Evolutionary conservation across 2,113 vertebrate species (phyloP), one percentile per base, ranked within the genome.

Genomic region (Sula dactylatra): DNA sequence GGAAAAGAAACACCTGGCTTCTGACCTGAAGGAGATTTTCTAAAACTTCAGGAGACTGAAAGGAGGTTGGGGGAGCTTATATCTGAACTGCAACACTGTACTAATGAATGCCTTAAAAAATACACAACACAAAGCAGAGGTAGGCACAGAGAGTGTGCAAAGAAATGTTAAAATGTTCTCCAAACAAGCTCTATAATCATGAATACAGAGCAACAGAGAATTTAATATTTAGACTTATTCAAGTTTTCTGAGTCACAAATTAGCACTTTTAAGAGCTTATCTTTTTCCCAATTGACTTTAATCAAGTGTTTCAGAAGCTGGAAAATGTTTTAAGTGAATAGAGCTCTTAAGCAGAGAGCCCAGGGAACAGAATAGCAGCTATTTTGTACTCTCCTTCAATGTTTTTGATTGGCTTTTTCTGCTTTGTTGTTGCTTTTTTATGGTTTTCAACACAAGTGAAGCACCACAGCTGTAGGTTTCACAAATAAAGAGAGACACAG

Each of bases 201-300:
- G 19, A 69, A 94, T n/a, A 31, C 78, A 71, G 74, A 93, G 58
- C 82, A 94, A 77, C 67, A 64, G 20, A 82, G 86, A 95, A 91
- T 86, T 94, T 90, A 86, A 86, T 93, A 83, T 94, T 97, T 93
- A 97, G 97, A 95, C 95, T 89, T 82, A 95, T 93, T 97, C 96
- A 90, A 77, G 56, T 95, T 98, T 96, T 94, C 95, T 80, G 88
- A 97, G 95, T 79, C 95, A 97, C 92, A 97, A 97, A 98, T 98
- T 97, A 98, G 96, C 93, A 94, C 95, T 98, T 97, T 96, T 97
- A 97, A 95, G 94, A 95, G 95, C 94, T 96, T 96, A 95, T 97
- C 97, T 97, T 95, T 97, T 96, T 93, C 96, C 95, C 97, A 98
- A 80, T 95, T 97, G 98, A 96, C 97, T 98, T 98, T 96, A 97